These are phyloP conservation scores for Albula goreensis DNA, from an alignment of 2,113 vertebrate species.

Conservation along the genomic window DNA sequence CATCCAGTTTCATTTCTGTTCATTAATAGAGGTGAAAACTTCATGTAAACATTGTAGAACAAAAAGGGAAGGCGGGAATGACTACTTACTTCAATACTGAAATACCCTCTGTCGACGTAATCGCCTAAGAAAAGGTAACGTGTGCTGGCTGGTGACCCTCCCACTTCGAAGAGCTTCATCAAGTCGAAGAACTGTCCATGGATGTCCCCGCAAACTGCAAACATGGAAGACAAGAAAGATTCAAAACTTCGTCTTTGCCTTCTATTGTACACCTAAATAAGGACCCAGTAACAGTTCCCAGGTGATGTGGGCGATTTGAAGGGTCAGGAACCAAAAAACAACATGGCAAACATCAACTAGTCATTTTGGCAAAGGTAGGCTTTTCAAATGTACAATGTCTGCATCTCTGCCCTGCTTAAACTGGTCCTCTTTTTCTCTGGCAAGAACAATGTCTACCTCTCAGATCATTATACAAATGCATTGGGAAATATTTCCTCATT, in stretches of 20 bases:
- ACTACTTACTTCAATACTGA: conserved; percentile 97
- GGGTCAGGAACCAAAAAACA: too few relatives aligned
- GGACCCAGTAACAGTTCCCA: not conserved
- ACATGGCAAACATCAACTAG: too few relatives aligned
- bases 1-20: not conserved
- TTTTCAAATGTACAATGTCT: too few relatives aligned
- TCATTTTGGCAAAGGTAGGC: too few relatives aligned
- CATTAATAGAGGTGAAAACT: not conserved
- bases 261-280: too few relatives aligned
- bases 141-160: conserved; percentile 94
- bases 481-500: too few relatives aligned
- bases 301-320: too few relatives aligned
- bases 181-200: conserved; percentile 98
- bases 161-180: conserved; percentile 99
- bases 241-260: not conserved
- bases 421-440: too few relatives aligned
- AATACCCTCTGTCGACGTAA: conserved; percentile 99
- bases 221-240: conserved; percentile 21
- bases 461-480: too few relatives aligned
- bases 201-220: conserved; percentile 95
- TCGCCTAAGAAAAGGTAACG: conserved; percentile 98
- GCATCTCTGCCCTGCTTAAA: too few relatives aligned
- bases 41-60: not conserved
- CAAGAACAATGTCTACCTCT: too few relatives aligned
- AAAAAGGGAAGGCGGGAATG: not conserved